Conservation (phyloP, 2,113 vertebrate genomes). For the Cebidichthys violaceus region DNA sequence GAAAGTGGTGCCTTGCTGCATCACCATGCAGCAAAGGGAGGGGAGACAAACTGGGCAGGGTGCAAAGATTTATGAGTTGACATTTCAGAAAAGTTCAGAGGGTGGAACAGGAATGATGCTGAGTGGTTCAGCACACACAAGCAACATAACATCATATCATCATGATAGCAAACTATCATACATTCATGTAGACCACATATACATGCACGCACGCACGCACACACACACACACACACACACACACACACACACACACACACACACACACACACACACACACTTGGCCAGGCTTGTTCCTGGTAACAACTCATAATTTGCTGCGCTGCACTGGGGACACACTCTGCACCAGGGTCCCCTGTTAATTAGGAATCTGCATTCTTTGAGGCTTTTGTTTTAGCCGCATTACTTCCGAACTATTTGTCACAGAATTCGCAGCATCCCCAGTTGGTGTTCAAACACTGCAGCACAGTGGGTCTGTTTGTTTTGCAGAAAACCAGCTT, state of each 20-base stretch:
- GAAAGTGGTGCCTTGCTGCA: conserved; percentile 55
- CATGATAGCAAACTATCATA: conserved; percentile 30
- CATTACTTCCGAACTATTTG: conserved; percentile 88
- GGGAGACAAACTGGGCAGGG: conserved; percentile 39
- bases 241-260: conserved; percentile 17
- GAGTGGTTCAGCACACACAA: conserved; percentile 32
- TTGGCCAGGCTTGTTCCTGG: conserved; percentile 36
- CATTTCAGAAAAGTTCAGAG: conserved; percentile 72
- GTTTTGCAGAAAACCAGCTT: conserved; percentile 56
- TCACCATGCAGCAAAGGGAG: conserved; percentile 61
- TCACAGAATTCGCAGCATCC: conserved; percentile 81
- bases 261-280: conserved; percentile 10
- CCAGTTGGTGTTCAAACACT: conserved; percentile 57
- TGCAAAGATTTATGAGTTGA: conserved; percentile 69
- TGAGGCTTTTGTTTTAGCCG: conserved; percentile 79
- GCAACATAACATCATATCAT: conserved; percentile 28
- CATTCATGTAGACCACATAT: background rate
- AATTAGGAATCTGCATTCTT: conserved; percentile 81
- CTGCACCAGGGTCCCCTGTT: conserved; percentile 65
- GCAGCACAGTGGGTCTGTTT: conserved; percentile 75
- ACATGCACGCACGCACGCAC: background rate
- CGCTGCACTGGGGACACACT: conserved; percentile 54
- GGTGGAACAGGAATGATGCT: conserved; percentile 27
- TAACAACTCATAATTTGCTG: conserved; percentile 57
- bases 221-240: conserved; percentile 13